Percentiles rank a stretch among this genome's conserved stretches.
Evolutionary conservation across 2,113 vertebrate genomes (phyloP).

Genomic region (Nothobranchius kuhntae): DNA sequence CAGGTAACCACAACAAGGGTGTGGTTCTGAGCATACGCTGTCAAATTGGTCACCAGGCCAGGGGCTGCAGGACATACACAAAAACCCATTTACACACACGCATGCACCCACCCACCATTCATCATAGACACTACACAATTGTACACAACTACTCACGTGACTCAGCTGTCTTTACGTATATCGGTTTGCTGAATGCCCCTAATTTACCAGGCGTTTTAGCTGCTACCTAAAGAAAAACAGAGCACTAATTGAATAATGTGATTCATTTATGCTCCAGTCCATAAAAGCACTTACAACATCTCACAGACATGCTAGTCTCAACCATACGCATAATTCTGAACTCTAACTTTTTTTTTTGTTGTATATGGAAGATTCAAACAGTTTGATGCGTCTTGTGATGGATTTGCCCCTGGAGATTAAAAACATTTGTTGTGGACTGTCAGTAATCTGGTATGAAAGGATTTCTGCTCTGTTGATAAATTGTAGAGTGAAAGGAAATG

Average conservation of each 20-base stretch:
- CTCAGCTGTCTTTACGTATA: slow-evolving; percentile 94
- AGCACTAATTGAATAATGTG: background rate
- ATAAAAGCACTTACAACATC: no score
- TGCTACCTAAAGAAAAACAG: slow-evolving; percentile 84
- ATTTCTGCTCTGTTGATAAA: slow-evolving; percentile 1
- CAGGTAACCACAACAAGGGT: slow-evolving; percentile 90
- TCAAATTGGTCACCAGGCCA: slow-evolving; percentile 93
- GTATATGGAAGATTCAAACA: background rate
- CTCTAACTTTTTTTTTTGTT: background rate
- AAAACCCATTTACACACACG: slow-evolving; percentile 33
- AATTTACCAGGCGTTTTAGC: slow-evolving; percentile 85
- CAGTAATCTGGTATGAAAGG: background rate
- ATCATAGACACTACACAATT: background rate
- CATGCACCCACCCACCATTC: background rate
- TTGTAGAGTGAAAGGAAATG: slow-evolving; percentile 5
- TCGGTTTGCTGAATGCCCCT: slow-evolving; percentile 87
- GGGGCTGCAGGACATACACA: slow-evolving; percentile 83
- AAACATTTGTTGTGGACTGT: background rate
- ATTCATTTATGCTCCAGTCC: no score
- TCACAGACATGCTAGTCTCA: no score
- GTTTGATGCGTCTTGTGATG: background rate
- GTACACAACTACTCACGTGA: slow-evolving; percentile 83
- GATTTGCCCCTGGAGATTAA: background rate
- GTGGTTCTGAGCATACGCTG: slow-evolving; percentile 88
- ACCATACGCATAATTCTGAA: no score